phyloP scores from a whole-genome alignment of 2,797 vertebrate genomes.

The Anguilla obscura region DNA sequence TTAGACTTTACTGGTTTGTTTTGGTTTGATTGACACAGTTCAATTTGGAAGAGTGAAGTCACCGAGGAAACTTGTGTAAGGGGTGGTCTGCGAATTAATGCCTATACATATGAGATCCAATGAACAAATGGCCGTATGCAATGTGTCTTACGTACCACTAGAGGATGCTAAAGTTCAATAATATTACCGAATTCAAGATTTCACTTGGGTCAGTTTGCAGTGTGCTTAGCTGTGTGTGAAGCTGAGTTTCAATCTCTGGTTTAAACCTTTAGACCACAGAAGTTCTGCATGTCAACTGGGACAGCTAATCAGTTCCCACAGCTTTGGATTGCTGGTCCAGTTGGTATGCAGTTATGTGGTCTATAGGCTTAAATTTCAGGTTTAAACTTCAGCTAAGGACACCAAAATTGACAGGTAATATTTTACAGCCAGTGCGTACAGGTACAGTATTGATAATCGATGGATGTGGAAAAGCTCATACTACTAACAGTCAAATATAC shows the following conservation, averaged over 20 bases:
- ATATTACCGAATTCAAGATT: neutral
- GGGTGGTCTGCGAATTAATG: neutral
- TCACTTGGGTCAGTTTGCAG: neutral
- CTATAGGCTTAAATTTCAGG: no score
- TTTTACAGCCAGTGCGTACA: neutral
- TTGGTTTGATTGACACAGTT: neutral
- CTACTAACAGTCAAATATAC: neutral
- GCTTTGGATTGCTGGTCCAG: no score
- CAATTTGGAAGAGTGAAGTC: neutral
- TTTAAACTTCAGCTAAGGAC: no score
- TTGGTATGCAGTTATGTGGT: no score
- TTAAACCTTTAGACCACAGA: no score
- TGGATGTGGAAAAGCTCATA: neutral
- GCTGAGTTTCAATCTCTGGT: no score
- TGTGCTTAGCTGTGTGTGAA: no score
- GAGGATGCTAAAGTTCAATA: neutral
- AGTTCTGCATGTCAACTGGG: no score
- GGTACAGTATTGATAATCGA: neutral
- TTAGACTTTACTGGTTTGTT: neutral
- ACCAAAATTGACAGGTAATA: neutral
- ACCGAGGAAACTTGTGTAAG: neutral
- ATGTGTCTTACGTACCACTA: neutral
- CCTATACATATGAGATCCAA: neutral
- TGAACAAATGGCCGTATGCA: neutral
- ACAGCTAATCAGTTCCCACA: no score